Evolutionary conservation across 2,888 invertebrate species (phyloP).

Genomic region (Caenorhabditis sp.): DNA sequence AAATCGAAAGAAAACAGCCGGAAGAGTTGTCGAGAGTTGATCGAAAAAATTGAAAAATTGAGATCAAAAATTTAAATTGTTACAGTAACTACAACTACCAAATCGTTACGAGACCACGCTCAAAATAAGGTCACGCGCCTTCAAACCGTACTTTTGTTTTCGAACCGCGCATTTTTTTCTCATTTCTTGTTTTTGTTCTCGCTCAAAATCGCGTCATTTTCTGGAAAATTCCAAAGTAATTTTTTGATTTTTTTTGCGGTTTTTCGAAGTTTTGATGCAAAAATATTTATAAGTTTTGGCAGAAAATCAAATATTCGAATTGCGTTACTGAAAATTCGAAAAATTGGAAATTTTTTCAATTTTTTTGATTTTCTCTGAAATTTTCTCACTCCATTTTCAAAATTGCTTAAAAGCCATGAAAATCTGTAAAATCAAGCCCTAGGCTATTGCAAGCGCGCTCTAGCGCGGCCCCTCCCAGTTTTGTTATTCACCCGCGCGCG

Average conservation of each 20-base stretch:
- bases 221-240: too few relatives aligned
- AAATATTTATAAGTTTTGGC: too few relatives aligned
- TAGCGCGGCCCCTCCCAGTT: not conserved
- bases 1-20: not conserved
- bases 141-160: not conserved
- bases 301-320: too few relatives aligned
- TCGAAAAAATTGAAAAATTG: too few relatives aligned
- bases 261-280: too few relatives aligned
- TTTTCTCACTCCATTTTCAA: not conserved
- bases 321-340: too few relatives aligned
- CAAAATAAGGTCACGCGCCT: not conserved
- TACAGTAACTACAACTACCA: not conserved
- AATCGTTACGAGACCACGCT: not conserved
- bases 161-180: constrained; percentile 5
- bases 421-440: not conserved
- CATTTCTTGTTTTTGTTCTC: too few relatives aligned
- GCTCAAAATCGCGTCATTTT: too few relatives aligned
- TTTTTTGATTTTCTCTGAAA: not conserved
- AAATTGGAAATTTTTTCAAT: not conserved
- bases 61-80: too few relatives aligned
- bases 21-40: too few relatives aligned
- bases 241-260: too few relatives aligned
- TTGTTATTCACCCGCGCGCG: constrained; percentile 20
- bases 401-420: not conserved
- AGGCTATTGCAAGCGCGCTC: not conserved